phyloP scores from a whole-genome alignment of 2,113 vertebrate genomes.

The Calonectris borealis region DNA sequence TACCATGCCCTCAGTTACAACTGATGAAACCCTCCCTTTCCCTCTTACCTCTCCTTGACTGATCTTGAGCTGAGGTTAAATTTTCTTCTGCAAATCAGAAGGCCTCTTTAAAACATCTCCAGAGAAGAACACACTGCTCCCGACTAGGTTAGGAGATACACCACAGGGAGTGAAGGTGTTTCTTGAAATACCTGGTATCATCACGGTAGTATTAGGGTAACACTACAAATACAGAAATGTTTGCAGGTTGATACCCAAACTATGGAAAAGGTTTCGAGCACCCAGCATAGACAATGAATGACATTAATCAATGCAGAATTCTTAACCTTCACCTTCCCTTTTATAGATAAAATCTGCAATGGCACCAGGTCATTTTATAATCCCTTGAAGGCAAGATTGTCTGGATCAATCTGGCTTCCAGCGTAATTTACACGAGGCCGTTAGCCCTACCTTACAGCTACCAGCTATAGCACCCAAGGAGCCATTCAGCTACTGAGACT shows the following conservation, averaged over 20 bases:
- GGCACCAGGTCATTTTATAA: not conserved
- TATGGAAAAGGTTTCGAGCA: not conserved
- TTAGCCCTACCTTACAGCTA: not conserved
- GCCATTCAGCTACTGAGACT: not conserved
- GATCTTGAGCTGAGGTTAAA: not conserved
- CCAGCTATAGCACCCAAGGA: not conserved
- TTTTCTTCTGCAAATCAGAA: not conserved
- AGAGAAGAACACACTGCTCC: not conserved
- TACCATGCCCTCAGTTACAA: not conserved
- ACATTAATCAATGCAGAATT: not conserved
- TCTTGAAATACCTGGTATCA: not conserved
- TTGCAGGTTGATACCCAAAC: not conserved
- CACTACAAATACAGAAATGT: not conserved
- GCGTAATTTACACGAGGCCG: not conserved
- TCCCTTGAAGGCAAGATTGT: not conserved
- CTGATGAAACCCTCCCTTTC: not conserved
- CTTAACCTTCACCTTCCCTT: not conserved
- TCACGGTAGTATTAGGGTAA: not conserved
- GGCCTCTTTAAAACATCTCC: not conserved
- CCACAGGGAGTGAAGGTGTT: not conserved
- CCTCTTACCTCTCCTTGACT: not conserved
- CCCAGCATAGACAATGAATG: rapidly evolving
- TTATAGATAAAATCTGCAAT: not conserved
- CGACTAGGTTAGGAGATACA: not conserved
- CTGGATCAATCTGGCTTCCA: not conserved